phyloP scores from a whole-genome alignment of 1,140 invertebrate genomes.

The Drosophila virilis region DNA sequence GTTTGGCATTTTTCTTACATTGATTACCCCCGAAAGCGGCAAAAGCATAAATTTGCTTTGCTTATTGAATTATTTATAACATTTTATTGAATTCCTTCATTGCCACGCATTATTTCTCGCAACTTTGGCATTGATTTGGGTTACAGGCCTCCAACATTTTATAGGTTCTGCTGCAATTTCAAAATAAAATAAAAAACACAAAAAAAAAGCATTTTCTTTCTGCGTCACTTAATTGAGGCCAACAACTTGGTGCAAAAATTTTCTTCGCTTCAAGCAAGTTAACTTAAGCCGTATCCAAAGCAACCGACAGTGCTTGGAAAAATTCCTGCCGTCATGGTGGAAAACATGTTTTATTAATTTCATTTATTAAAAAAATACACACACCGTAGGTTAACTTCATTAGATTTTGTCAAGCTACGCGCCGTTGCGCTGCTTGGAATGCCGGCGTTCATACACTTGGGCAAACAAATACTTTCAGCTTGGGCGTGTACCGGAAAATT shows the following conservation, averaged over 20 bases:
- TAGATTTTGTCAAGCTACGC: conserved; percentile 46
- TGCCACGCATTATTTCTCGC: conserved; percentile 54
- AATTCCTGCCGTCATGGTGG: conserved; percentile 3
- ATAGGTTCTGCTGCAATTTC: conserved; percentile 20
- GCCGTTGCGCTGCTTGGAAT: conserved; percentile 18
- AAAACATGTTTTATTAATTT: conserved; percentile 74
- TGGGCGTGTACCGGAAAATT: conserved; percentile 36
- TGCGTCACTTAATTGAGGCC: conserved; percentile 56
- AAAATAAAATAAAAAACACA: too few species aligned
- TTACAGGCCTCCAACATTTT: conserved; percentile 21
- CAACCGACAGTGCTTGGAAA: background rate
- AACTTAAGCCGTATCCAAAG: conserved; percentile 1
- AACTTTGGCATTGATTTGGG: conserved; percentile 69
- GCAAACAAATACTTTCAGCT: conserved; percentile 19
- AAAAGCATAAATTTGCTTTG: conserved; percentile 55
- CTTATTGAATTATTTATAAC: conserved; percentile 78
- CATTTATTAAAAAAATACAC: conserved; percentile 66
- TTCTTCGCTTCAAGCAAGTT: conserved; percentile 8
- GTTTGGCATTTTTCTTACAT: conserved; percentile 66
- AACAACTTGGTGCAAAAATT: conserved; percentile 25
- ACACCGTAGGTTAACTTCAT: conserved; percentile 59
- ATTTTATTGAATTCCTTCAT: conserved; percentile 73
- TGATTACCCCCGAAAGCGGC: conserved; percentile 49
- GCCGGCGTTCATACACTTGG: conserved; percentile 9
- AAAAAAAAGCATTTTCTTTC: conserved; percentile 21